Base-by-base conservation (phyloP, 2,113 vertebrate species). In the Neolamprologus brichardi region DNA sequence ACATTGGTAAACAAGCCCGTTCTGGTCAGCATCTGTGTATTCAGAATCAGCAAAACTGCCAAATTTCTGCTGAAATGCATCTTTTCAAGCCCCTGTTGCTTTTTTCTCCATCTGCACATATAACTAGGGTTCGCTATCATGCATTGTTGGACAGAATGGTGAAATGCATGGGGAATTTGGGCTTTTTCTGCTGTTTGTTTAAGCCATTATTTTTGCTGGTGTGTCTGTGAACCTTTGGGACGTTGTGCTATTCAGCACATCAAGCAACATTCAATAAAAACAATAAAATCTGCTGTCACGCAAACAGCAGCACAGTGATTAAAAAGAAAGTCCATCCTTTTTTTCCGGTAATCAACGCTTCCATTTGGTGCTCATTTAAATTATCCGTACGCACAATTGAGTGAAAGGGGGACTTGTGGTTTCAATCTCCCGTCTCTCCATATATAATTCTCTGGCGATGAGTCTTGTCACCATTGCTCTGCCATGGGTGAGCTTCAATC, bases 391-490 rank as follows among this genome's bases (percentile, higher is more conserved):
- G 87, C 52, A 85, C 49, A 84, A 90, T 53, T 90, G 90, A 93
- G 83, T 86, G 91, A 93, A 88, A 62, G 77, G 46, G 67, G 70
- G 64, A 78, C 90, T 77, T 90, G 85, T 92, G 89, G 94, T 91
- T 89, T 89, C 87, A 83, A 88, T 89, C 89, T 87, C 72, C 86
- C 80, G 87, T 79, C 82, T 82, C 84, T 87, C 70, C 75, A 78
- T 88, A 78, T 88, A 88, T 88, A 87, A 93, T 93, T 93, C 84
- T 79, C 53, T 49, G 18, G 54, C 86, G 88, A 93, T 92, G 92
- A 93, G 86, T 94, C 88, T 88, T 85, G 87, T 93, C 93, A 92
- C 86, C 88, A 58, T 84, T 84, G 88, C 90, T 84, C 88, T 88
- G 84, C 89, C 89, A 80, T 88, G 88, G 93, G 60, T 91, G 88